Evolutionary conservation across 2,888 invertebrate genomes (phyloP), one percentile per base, ranked within the genome.

Genomic region (Odontocerum albicorne): DNA sequence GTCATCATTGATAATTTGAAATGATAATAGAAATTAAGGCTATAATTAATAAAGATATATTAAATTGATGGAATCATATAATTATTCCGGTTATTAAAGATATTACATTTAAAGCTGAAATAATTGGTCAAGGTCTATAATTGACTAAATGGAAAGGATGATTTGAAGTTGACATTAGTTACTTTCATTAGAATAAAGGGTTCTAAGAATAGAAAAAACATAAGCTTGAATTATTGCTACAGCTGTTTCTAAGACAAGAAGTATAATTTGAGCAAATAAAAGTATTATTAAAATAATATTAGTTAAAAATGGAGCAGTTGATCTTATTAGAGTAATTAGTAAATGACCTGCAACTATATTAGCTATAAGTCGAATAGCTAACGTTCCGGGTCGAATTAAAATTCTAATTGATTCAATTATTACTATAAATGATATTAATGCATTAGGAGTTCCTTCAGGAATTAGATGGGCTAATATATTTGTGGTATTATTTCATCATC

Each of bases 281-380:
- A 46, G 19, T 19, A n/a, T 7, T 21, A 40, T 40, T 21, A 40
- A 16, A 10, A 40, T 40, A 20, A 40, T 16, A 40, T 21, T 16
- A 8, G 3, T 20, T 16, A 40, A 8, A 16, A 20, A 20, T 16
- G n/a, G n/a, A 20, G 72, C 70, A 10, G 68, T 74, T 39, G 66
- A 64, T 62, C 81, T 77, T 66, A 86, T 65, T 63, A 87, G 63
- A 1, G 83, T 84, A 77, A 87, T 69, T 67, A 87, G 63, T 70
- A 88, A 67, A 68, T 88, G 86, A 0, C 86, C 87, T 1, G 87
- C 85, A 77, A 87, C 86, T 82, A 88, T 87, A 76, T 88, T 88
- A n/a, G 87, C 87, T 3, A 84, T 80, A 75, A 88, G 66, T 61
- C 87, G 87, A 55, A 88, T 80, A 1, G 84, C 81, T 74, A 88